Evolutionary conservation across 2,888 invertebrate species (phyloP).

Genomic region (Ophioninae sp.): DNA sequence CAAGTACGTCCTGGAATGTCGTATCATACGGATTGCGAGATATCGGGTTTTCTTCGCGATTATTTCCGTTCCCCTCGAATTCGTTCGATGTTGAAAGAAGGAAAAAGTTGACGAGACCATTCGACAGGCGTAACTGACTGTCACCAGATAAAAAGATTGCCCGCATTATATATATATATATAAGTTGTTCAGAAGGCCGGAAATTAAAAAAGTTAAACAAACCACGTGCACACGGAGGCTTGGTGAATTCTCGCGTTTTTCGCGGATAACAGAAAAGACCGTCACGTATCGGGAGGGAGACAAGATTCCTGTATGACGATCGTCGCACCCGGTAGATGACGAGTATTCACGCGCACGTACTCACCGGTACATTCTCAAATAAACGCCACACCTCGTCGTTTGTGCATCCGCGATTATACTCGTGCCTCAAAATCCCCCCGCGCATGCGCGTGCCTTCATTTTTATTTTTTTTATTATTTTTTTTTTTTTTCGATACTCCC

Average conservation of each 20-base stretch:
- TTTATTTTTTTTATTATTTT: neutral
- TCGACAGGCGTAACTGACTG: constrained; percentile 52
- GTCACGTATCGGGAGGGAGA: constrained; percentile 45
- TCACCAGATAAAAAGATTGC: constrained; percentile 30
- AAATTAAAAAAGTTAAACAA: constrained; percentile 55
- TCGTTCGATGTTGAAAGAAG: constrained; percentile 1
- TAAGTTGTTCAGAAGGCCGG: constrained; percentile 51
- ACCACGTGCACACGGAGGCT: constrained; percentile 16
- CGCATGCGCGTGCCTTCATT: neutral
- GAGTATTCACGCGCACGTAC: neutral
- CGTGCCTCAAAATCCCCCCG: neutral
- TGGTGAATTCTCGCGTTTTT: constrained; percentile 41
- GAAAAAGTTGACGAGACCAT: constrained; percentile 35
- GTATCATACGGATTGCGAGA: neutral
- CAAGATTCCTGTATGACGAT: constrained; percentile 38
- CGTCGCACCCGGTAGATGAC: constrained; percentile 6
- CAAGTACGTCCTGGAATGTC: too few relatives aligned
- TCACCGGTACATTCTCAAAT: constrained; percentile 18
- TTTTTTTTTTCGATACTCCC: too few relatives aligned
- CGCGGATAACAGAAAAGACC: constrained; percentile 45
- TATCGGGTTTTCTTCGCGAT: constrained; percentile 27
- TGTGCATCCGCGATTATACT: neutral
- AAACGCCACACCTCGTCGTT: constrained; percentile 6
- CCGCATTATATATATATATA: constrained; percentile 7
- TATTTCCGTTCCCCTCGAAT: constrained; percentile 34